Conservation (phyloP, 2,113 vertebrate species). For the Miniopterus natalensis region DNA sequence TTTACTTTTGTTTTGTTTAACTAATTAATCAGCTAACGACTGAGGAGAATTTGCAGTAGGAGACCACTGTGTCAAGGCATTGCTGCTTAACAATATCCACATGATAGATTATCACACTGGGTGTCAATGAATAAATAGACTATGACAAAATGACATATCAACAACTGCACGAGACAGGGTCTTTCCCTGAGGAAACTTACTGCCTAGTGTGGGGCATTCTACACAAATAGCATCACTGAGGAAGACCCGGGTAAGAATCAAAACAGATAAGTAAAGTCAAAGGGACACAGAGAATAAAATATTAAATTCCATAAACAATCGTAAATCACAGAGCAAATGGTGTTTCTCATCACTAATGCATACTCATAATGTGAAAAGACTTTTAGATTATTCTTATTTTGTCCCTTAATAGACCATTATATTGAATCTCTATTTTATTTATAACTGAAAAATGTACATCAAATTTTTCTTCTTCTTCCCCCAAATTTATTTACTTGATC, state of each 20-base stretch:
- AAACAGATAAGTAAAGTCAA: background rate
- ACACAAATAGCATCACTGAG: background rate
- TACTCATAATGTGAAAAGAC: background rate
- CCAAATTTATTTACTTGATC: background rate
- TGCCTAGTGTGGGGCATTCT: background rate
- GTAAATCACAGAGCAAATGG: background rate
- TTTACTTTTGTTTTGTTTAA: background rate
- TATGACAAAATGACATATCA: background rate
- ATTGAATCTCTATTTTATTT: slow-evolving; percentile 16
- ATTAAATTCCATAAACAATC: slow-evolving; percentile 1
- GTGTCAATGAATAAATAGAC: background rate
- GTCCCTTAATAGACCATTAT: background rate
- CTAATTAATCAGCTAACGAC: background rate
- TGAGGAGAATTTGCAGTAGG: slow-evolving; percentile 5
- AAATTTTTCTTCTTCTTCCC: background rate
- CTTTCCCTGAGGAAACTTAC: background rate
- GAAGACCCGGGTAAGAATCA: background rate
- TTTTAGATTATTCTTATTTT: background rate
- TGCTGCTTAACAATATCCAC: background rate
- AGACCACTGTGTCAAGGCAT: background rate
- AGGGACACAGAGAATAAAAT: background rate
- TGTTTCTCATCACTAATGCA: background rate
- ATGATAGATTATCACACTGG: background rate
- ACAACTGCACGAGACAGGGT: background rate
- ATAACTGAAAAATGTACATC: background rate